Percentiles rank a stretch among this genome's conserved stretches.
Evolutionary conservation across 2,797 vertebrate species (phyloP).

Genomic region (Amphiprion clarkii): DNA sequence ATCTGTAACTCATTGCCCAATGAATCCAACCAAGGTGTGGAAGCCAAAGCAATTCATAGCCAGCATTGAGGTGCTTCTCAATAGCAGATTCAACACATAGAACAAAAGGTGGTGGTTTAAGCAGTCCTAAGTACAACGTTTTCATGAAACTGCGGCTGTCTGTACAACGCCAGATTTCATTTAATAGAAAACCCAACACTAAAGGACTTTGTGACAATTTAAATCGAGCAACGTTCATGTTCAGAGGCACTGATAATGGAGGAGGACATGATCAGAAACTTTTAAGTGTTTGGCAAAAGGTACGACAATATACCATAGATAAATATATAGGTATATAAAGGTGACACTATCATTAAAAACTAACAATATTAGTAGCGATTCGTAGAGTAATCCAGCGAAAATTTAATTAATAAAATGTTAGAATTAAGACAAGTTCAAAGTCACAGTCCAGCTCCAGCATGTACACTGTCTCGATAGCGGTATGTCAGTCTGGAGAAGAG

Average conservation of each 20-base stretch:
- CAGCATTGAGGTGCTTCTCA: neutral
- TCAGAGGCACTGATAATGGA: neutral
- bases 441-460: neutral
- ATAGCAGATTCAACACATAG: neutral
- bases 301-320: neutral
- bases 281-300: neutral
- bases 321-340: too few species aligned
- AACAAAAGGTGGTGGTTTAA: neutral
- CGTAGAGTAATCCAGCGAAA: neutral
- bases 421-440: neutral
- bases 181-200: neutral
- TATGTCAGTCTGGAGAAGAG: neutral
- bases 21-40: neutral
- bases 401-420: neutral
- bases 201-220: neutral
- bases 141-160: neutral
- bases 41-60: neutral
- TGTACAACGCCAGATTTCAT: neutral
- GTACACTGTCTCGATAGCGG: neutral
- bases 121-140: neutral
- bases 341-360: neutral
- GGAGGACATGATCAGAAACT: neutral
- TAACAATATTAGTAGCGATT: neutral
- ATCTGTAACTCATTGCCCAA: neutral
- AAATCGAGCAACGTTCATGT: neutral